These are phyloP conservation scores for Conops quadrifasciatus DNA, from an alignment of 2,888 invertebrate genomes.

Conservation along the genomic window DNA sequence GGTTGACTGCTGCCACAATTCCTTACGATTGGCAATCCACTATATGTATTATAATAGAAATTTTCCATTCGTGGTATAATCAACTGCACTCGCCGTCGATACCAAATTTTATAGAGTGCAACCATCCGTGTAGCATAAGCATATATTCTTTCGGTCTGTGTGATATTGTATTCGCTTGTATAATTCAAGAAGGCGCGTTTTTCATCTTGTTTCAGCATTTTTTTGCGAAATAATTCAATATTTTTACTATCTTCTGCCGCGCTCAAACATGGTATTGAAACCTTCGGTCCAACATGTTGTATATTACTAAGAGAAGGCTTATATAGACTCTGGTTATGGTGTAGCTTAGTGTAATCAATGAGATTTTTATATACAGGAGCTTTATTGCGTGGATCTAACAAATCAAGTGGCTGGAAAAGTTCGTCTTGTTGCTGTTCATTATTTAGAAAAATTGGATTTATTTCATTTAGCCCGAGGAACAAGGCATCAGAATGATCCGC, in stretches of 20 bases:
- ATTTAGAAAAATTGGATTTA: constrained; percentile 48
- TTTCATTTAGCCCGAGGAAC: constrained; percentile 51
- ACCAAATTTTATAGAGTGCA: constrained; percentile 50
- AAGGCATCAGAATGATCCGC: constrained; percentile 50
- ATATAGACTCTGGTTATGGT: constrained; percentile 46
- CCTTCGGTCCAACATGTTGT: constrained; percentile 54
- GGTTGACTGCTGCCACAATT: constrained; percentile 45
- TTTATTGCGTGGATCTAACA: constrained; percentile 55
- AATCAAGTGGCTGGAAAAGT: neutral
- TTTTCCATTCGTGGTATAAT: constrained; percentile 41
- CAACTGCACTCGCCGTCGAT: constrained; percentile 34
- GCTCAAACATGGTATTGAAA: constrained; percentile 47
- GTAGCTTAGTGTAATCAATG: constrained; percentile 47
- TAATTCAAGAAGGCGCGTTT: constrained; percentile 48
- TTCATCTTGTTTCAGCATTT: constrained; percentile 47
- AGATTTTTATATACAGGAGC: constrained; percentile 35
- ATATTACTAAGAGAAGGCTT: constrained; percentile 45
- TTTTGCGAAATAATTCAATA: constrained; percentile 48
- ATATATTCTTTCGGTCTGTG: constrained; percentile 49
- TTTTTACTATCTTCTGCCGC: constrained; percentile 39
- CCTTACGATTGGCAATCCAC: constrained; percentile 54
- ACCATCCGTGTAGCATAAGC: constrained; percentile 47
- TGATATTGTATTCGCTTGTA: constrained; percentile 46
- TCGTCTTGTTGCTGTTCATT: constrained; percentile 25
- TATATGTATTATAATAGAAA: constrained; percentile 48